These are phyloP conservation scores for Meles meles DNA, from an alignment of 2,113 vertebrate species.

Conservation along the genomic window DNA sequence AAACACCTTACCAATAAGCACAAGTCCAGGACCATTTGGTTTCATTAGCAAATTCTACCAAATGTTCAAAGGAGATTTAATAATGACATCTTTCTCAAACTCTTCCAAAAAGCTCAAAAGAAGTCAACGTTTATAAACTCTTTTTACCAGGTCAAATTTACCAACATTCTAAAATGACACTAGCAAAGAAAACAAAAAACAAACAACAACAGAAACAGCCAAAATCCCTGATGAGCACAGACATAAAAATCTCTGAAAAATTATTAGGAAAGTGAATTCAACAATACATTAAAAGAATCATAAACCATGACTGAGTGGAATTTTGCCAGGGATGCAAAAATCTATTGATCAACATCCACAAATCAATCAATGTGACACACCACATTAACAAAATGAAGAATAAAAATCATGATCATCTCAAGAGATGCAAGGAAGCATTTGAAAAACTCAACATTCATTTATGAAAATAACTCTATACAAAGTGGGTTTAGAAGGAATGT, in stretches of 20 bases:
- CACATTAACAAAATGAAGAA: background rate
- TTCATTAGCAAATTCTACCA: background rate
- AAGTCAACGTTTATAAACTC: background rate
- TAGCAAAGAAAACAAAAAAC: background rate
- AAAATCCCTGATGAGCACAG: background rate
- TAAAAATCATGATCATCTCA: background rate
- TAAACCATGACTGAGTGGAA: background rate
- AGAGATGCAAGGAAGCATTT: background rate
- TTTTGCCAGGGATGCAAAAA: background rate
- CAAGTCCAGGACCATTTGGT: background rate
- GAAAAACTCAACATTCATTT: background rate
- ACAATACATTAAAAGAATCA: background rate
- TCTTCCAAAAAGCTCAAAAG: background rate
- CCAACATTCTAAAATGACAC: background rate
- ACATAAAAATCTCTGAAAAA: background rate
- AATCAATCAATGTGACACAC: background rate
- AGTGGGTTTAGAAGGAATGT: background rate
- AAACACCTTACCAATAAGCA: background rate
- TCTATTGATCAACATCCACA: background rate
- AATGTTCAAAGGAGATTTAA: background rate
- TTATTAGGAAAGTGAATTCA: background rate
- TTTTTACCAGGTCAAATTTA: background rate
- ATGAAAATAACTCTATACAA: background rate
- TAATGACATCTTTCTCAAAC: background rate
- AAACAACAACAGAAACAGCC: background rate